Evolutionary conservation across 1,140 invertebrate species (phyloP).

Genomic region (Leptonema lineaticorne): DNA sequence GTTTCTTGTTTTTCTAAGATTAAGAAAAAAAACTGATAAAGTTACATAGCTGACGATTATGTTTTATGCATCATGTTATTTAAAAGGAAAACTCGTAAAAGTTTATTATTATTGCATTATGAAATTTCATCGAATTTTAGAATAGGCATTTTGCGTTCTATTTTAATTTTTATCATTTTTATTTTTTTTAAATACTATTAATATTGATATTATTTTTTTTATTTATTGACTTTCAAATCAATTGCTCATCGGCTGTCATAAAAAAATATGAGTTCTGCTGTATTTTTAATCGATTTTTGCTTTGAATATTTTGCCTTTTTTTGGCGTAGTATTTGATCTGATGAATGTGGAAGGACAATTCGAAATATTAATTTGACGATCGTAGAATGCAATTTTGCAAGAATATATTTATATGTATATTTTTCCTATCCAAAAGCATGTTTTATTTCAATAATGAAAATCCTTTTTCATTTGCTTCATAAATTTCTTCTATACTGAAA

Average conservation of each 20-base stretch:
- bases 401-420: neutral
- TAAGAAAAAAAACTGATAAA: no score
- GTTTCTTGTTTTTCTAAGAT: conserved; percentile 26
- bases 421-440: neutral
- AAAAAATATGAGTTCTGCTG: conserved; percentile 32
- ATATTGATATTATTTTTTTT: conserved; percentile 24
- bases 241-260: conserved; percentile 38
- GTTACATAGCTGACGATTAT: conserved; percentile 36
- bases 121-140: conserved; percentile 38
- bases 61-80: conserved; percentile 42
- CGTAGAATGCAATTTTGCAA: no score
- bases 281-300: conserved; percentile 35
- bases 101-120: conserved; percentile 40
- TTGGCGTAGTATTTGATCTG: conserved; percentile 36
- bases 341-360: conserved; percentile 31
- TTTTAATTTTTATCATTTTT: no score
- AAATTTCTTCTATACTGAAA: neutral
- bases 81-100: conserved; percentile 31
- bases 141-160: conserved; percentile 37
- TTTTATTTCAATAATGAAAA: neutral
- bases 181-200: no score
- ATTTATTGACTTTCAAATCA: conserved; percentile 22
- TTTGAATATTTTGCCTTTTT: conserved; percentile 40
- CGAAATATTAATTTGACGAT: neutral
- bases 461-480: neutral